These are phyloP conservation scores for Beris chalybata DNA, from an alignment of 2,888 invertebrate genomes.

Conservation along the genomic window DNA sequence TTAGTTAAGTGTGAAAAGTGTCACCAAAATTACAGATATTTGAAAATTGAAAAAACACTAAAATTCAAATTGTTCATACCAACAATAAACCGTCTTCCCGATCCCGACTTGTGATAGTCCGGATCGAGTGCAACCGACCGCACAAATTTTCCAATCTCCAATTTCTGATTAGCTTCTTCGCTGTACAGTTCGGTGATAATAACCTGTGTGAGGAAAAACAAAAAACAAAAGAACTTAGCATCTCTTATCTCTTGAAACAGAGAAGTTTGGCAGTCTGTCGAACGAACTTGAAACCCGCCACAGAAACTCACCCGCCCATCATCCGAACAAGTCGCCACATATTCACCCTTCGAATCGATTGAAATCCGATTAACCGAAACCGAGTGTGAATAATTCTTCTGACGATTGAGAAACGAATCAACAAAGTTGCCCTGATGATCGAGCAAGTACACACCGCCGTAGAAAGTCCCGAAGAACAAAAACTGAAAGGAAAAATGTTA, in stretches of 20 bases:
- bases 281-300: background rate
- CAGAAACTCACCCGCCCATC: slow-evolving; percentile 70
- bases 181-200: slow-evolving; percentile 87
- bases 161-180: slow-evolving; percentile 76
- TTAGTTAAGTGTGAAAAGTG: too few relatives aligned
- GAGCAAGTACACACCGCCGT: slow-evolving; percentile 85
- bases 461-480: slow-evolving; percentile 88
- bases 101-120: slow-evolving; percentile 71
- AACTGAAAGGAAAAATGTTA: slow-evolving; percentile 62
- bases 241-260: background rate
- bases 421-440: slow-evolving; percentile 89
- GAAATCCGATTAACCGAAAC: slow-evolving; percentile 94
- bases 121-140: slow-evolving; percentile 88
- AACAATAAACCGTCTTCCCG: slow-evolving; percentile 81
- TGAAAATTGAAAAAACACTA: too few relatives aligned
- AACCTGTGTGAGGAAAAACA: slow-evolving; percentile 60
- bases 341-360: slow-evolving; percentile 92
- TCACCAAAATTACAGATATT: too few relatives aligned
- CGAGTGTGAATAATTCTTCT: slow-evolving; percentile 68
- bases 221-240: slow-evolving; percentile 28
- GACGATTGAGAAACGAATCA: slow-evolving; percentile 58
- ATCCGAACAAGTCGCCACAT: slow-evolving; percentile 89
- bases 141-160: slow-evolving; percentile 78
- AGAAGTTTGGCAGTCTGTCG: background rate
- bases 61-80: slow-evolving; percentile 56